phyloP scores from a whole-genome alignment of 2,888 invertebrate genomes.

The Ferrisia virgata region DNA sequence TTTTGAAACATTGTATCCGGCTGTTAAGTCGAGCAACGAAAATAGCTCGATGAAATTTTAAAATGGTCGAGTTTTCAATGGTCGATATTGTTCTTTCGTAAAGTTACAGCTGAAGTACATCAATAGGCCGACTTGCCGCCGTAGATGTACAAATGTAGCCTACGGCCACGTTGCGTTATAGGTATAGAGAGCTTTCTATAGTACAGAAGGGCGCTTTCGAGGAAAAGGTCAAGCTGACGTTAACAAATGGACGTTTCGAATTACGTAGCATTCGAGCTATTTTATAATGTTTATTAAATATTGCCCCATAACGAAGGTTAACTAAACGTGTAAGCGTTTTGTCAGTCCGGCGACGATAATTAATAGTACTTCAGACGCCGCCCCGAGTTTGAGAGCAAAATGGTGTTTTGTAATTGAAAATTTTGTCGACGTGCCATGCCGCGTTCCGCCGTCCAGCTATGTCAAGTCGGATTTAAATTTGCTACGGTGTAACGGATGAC shows the following conservation, averaged over 20 bases:
- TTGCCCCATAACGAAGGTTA: not conserved
- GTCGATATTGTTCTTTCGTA: too few relatives aligned
- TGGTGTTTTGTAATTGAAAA: not conserved
- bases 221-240: not conserved
- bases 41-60: not conserved
- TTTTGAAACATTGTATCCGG: too few relatives aligned
- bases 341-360: constrained; percentile 4
- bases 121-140: too few relatives aligned
- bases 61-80: not conserved
- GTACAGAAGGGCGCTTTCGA: too few relatives aligned
- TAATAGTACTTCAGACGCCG: not conserved
- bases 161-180: too few relatives aligned
- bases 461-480: not conserved
- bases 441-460: not conserved
- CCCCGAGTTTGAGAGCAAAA: not conserved
- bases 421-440: not conserved
- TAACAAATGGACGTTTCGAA: constrained; percentile 4
- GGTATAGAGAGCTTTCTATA: too few relatives aligned
- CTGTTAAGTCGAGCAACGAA: too few relatives aligned
- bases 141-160: too few relatives aligned
- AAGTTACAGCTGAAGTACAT: too few relatives aligned
- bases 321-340: constrained; percentile 14
- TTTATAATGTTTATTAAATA: constrained; percentile 8
- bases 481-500: not conserved
- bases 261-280: not conserved